phyloP scores from a whole-genome alignment of 2,797 vertebrate genomes.

The Xiphophorus birchmanni region DNA sequence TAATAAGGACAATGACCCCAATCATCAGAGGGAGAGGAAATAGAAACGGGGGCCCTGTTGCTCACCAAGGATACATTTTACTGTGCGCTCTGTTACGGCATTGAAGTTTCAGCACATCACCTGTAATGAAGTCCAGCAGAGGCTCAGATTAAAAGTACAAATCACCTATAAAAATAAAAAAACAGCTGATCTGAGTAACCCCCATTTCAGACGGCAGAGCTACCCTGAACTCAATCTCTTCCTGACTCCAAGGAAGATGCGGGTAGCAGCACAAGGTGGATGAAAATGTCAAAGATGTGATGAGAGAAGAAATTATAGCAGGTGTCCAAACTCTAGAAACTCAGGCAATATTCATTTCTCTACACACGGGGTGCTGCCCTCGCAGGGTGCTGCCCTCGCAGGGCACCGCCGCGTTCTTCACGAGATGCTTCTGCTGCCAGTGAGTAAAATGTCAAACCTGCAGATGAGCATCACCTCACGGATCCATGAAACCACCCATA shows the following conservation, averaged over 20 bases:
- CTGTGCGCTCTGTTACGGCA: slow-evolving; percentile 56
- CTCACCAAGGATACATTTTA: slow-evolving; percentile 62
- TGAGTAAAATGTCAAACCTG: slow-evolving; percentile 64
- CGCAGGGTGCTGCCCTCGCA: slow-evolving; percentile 16
- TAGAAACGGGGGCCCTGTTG: slow-evolving; percentile 40
- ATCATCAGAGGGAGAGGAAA: slow-evolving; percentile 65
- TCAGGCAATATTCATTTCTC: slow-evolving; percentile 41
- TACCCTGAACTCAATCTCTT: slow-evolving; percentile 26
- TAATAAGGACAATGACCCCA: slow-evolving; percentile 78
- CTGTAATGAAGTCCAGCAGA: slow-evolving; percentile 59
- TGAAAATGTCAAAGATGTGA: slow-evolving; percentile 22
- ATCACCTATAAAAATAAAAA: slow-evolving; percentile 47
- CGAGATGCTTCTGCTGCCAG: slow-evolving; percentile 27
- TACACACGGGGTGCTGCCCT: slow-evolving; percentile 4
- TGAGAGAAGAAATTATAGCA: slow-evolving; percentile 42
- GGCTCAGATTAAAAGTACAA: slow-evolving; percentile 70
- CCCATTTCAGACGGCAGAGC: slow-evolving; percentile 22
- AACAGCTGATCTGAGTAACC: slow-evolving; percentile 51
- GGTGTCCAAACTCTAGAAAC: slow-evolving; percentile 30
- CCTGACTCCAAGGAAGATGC: slow-evolving; percentile 27
- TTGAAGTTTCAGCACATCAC: slow-evolving; percentile 64
- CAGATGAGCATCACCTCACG: slow-evolving; percentile 58
- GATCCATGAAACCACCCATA: slow-evolving; percentile 52
- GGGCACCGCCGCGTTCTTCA: slow-evolving; percentile 29
- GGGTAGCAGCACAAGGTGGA: slow-evolving; percentile 14